These are phyloP conservation scores for Dendrocincla tyrannina DNA, from an alignment of 2,797 vertebrate species.

Conservation along the genomic window DNA sequence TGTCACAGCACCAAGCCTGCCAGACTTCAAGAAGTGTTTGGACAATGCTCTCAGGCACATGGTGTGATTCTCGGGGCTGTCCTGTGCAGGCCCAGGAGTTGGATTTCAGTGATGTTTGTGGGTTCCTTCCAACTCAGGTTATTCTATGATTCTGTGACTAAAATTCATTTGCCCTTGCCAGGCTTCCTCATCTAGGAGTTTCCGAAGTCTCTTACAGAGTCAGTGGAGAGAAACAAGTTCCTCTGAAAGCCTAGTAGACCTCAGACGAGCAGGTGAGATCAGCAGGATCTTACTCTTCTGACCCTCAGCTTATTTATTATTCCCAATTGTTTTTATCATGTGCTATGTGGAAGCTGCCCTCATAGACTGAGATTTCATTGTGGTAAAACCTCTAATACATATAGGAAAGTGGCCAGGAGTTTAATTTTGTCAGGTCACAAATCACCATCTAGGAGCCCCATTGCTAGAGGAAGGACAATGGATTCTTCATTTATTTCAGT, in stretches of 20 bases:
- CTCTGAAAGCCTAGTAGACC: background rate
- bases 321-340: background rate
- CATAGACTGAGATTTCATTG: background rate
- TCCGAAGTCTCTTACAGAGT: background rate
- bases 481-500: background rate
- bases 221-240: background rate
- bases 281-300: background rate
- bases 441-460: background rate
- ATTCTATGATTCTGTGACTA: background rate
- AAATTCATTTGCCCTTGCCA: background rate
- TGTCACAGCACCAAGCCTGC: rapidly evolving
- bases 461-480: background rate
- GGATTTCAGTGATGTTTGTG: background rate
- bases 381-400: background rate
- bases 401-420: background rate
- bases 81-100: background rate
- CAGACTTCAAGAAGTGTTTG: background rate
- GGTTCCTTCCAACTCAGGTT: background rate
- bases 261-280: background rate
- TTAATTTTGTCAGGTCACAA: background rate
- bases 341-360: background rate
- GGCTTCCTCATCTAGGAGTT: rapidly evolving
- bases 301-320: background rate
- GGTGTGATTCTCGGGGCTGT: rapidly evolving
- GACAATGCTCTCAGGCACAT: background rate